Percentiles rank a stretch among this genome's conserved stretches.
phyloP scores from a whole-genome alignment of 2,888 invertebrate genomes.

The Apeira syringaria region DNA sequence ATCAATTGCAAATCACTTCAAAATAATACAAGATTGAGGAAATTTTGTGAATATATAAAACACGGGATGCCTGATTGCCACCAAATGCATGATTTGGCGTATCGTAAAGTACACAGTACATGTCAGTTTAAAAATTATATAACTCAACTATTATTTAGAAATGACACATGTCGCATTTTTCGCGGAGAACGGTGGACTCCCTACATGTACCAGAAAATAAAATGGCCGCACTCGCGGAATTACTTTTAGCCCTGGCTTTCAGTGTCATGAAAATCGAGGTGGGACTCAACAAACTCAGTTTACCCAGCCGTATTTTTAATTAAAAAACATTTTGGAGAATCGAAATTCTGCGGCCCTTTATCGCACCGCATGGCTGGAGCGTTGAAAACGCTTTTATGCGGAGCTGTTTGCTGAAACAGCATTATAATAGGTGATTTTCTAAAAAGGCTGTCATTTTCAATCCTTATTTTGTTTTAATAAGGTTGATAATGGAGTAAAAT shows the following conservation, averaged over 20 bases:
- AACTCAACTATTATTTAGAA: too few species aligned
- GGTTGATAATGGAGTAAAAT: slow-evolving; percentile 4
- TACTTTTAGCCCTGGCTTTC: slow-evolving; percentile 48
- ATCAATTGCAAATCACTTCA: too few species aligned
- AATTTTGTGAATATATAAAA: too few species aligned
- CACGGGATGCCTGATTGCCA: too few species aligned
- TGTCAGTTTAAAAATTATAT: too few species aligned
- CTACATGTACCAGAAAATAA: slow-evolving; percentile 42
- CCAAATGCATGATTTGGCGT: too few species aligned
- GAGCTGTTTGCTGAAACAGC: slow-evolving; percentile 29
- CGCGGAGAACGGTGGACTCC: slow-evolving; percentile 26
- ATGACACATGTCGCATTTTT: neutral
- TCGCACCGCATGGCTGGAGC: slow-evolving; percentile 24
- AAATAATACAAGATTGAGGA: too few species aligned
- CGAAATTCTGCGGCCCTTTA: slow-evolving; percentile 35
- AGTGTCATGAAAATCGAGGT: slow-evolving; percentile 46
- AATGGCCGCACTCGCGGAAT: slow-evolving; percentile 38
- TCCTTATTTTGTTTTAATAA: slow-evolving; percentile 10
- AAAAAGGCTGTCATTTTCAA: slow-evolving; percentile 13
- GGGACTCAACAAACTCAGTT: slow-evolving; percentile 40
- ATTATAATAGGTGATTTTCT: slow-evolving; percentile 25
- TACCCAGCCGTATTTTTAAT: slow-evolving; percentile 52
- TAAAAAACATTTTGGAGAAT: slow-evolving; percentile 48
- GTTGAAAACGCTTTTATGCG: slow-evolving; percentile 24
- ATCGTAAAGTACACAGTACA: too few species aligned